phyloP scores from a whole-genome alignment of 1,140 invertebrate genomes.

The Linepithema humile region DNA sequence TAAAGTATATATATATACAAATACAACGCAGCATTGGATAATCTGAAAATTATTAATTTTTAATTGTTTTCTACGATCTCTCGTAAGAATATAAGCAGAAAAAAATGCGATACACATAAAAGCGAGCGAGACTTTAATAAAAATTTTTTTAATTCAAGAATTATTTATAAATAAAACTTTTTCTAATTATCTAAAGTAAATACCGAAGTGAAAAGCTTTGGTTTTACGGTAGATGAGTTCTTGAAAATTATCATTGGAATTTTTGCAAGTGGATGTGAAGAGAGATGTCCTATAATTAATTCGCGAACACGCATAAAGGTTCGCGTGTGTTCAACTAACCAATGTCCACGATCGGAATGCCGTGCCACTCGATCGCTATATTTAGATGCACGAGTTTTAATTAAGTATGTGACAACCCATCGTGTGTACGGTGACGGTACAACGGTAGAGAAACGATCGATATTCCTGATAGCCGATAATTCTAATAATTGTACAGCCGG shows the following conservation, averaged over 20 bases:
- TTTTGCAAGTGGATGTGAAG: slow-evolving; percentile 1
- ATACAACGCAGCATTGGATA: not conserved
- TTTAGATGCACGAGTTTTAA: slow-evolving; percentile 75
- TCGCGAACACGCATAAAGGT: not conserved
- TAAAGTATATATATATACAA: not conserved
- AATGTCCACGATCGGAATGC: slow-evolving; percentile 73
- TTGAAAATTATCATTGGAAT: not conserved
- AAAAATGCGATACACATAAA: too few species aligned
- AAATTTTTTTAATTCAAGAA: not conserved
- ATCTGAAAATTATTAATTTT: not conserved
- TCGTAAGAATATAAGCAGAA: not conserved
- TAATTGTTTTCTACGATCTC: not conserved
- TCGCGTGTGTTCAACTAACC: slow-evolving; percentile 37
- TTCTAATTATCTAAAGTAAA: not conserved
- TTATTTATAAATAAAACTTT: not conserved
- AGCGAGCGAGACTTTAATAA: too few species aligned
- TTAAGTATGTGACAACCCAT: slow-evolving; percentile 68
- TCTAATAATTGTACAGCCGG: not conserved
- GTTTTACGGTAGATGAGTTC: not conserved
- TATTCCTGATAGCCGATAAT: slow-evolving; percentile 26
- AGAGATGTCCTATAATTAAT: not conserved
- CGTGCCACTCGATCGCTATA: slow-evolving; percentile 70
- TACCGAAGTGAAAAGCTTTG: too few species aligned
- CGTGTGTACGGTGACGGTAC: slow-evolving; percentile 15
- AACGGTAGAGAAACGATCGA: slow-evolving; percentile 32